Evolutionary conservation across 2,113 vertebrate genomes (phyloP), one percentile per base, ranked within the genome.

Genomic region (Callospermophilus lateralis): DNA sequence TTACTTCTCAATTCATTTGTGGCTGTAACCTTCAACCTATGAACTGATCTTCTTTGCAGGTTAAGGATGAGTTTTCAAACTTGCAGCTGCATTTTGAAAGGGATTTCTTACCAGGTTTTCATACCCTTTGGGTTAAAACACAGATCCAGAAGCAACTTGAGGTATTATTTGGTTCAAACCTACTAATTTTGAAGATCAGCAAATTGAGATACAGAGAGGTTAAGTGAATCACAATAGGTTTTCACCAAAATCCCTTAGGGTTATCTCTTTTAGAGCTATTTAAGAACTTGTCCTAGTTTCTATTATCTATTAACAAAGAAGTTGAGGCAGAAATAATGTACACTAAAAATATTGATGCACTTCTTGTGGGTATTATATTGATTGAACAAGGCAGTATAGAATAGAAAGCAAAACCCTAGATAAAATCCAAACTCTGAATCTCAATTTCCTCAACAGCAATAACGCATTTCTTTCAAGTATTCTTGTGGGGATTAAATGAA

Each of bases 71-170:
- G 10, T 95, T 96, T 96, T 89, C 61, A 93, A 74, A 90, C 34
- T 77, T 94, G 73, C 16, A 74, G 12, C n/a, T 91, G 5, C 30
- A 70, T 94, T 95, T 92, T 91, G 89, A 90, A 91, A 93, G 51
- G 16, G 3, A 32, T 53, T 95, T 96, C 17, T 80, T 92, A 72
- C 39, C 28, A 90, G n/a, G 3, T 78, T 95, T 97, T 91, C 19
- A 76, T 32, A 61, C 2, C 37, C 51, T 88, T 89, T 77, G n/a
- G 55, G 32, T 87, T 95, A 84, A 92, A 78, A 92, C n/a, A 88
- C 20, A 96, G 77, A 89, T 76, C 28, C 48, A 42, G 67, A 96
- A 81, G n/a, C 37, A 85, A 92, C 4, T 45, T 63, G 30, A 93
- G 12, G 68, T 83, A 42, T 72, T 74, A 89, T 83, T 88, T 89